These are phyloP conservation scores for Mycogona germanica DNA, from an alignment of 2,888 invertebrate genomes.

Conservation along the genomic window DNA sequence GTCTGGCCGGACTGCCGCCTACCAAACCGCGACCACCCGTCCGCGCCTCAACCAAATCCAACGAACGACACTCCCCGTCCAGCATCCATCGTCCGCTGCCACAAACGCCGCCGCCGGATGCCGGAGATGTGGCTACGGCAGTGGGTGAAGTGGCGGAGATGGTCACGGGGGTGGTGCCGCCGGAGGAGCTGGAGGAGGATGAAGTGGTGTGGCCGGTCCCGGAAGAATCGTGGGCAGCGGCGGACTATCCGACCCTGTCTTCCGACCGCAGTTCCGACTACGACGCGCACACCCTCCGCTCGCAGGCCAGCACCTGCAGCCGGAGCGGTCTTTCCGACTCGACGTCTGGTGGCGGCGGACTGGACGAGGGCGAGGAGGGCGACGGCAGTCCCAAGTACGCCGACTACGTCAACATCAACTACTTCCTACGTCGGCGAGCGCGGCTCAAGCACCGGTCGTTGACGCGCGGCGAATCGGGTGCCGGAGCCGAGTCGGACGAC, in stretches of 20 bases:
- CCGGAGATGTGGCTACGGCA: not conserved
- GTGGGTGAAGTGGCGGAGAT: too few species aligned
- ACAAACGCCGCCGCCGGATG: not conserved
- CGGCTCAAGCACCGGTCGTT: constrained; percentile 2
- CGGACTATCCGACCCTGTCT: constrained; percentile 1
- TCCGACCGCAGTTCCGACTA: constrained; percentile 22
- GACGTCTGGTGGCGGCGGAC: constrained; percentile 16
- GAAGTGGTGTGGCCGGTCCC: not conserved
- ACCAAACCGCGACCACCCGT: constrained; percentile 30
- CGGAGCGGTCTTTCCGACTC: constrained; percentile 5
- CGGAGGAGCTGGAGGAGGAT: constrained; percentile 10
- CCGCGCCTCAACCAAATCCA: not conserved
- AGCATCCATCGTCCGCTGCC: not conserved
- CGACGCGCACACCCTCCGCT: constrained; percentile 24
- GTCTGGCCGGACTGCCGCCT: constrained; percentile 38
- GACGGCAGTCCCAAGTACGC: constrained; percentile 39
- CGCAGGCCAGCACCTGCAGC: constrained; percentile 27
- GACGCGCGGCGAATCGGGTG: not conserved
- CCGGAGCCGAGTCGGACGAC: constrained; percentile 34
- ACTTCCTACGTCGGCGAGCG: constrained; percentile 63
- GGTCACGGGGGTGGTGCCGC: constrained; percentile 13
- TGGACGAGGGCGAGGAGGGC: constrained; percentile 18
- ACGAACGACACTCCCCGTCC: not conserved
- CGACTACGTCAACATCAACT: constrained; percentile 87
- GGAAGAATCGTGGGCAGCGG: not conserved